Conservation (phyloP, 2,888 invertebrate genomes). For the Amphipyra tragopoginis region DNA sequence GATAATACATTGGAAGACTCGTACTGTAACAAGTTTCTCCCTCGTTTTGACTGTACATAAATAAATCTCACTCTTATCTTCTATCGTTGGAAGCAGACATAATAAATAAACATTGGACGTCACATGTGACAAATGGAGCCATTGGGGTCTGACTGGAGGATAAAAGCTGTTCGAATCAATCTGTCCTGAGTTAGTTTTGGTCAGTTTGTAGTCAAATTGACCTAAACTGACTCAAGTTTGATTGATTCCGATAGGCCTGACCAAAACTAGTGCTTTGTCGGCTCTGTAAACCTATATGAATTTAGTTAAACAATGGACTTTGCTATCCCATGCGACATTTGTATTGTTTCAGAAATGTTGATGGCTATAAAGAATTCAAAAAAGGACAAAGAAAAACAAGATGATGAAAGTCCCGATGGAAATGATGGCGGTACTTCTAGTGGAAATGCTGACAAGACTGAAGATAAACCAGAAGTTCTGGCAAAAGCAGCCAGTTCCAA, state of each 20-base stretch:
- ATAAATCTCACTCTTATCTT: too few relatives aligned
- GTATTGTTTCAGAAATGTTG: constrained; percentile 76
- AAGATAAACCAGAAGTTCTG: constrained; percentile 6
- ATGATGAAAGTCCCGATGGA: constrained; percentile 2
- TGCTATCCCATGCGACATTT: not conserved
- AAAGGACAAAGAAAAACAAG: constrained; percentile 67
- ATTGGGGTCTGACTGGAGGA: constrained; percentile 1
- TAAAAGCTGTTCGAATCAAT: constrained; percentile 24
- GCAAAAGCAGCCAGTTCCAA: not conserved
- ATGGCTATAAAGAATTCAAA: constrained; percentile 78
- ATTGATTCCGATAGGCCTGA: too few relatives aligned
- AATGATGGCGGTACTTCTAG: constrained; percentile 15
- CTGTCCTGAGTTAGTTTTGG: constrained; percentile 6
- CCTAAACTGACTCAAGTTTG: too few relatives aligned
- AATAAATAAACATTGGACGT: too few relatives aligned
- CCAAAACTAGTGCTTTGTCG: too few relatives aligned
- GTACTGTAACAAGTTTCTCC: too few relatives aligned
- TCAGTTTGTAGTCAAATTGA: constrained; percentile 8
- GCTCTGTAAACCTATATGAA: too few relatives aligned
- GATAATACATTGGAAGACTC: constrained; percentile 8
- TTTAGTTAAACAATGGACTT: too few relatives aligned
- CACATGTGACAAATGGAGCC: too few relatives aligned
- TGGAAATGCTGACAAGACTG: not conserved
- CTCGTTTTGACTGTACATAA: too few relatives aligned
- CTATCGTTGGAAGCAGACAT: too few relatives aligned